Evolutionary conservation across 2,888 invertebrate species (phyloP).

Genomic region (Chalcosyrphus nemorum): DNA sequence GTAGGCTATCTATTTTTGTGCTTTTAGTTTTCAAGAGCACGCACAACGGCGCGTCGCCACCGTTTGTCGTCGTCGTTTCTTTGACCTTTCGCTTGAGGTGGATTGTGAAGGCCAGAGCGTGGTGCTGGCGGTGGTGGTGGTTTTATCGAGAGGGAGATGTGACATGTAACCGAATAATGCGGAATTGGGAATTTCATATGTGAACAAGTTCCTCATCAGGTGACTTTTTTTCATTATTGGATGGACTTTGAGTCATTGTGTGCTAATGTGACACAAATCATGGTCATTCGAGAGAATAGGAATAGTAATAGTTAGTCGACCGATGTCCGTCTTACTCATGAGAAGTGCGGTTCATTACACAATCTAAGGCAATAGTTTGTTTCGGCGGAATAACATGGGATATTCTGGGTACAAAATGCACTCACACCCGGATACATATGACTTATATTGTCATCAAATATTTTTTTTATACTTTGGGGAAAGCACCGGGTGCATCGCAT

Average conservation of each 20-base stretch:
- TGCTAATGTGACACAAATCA: not conserved
- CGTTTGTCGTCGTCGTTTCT: slow-evolving; percentile 24
- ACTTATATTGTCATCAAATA: no score
- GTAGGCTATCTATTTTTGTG: slow-evolving; percentile 12
- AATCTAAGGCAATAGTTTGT: no score
- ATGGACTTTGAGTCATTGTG: slow-evolving; percentile 32
- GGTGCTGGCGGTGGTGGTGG: no score
- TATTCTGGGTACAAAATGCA: no score
- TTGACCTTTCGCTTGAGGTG: slow-evolving; percentile 31
- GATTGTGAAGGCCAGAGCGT: slow-evolving; percentile 6
- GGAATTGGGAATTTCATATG: slow-evolving; percentile 38
- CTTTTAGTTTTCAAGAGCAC: slow-evolving; percentile 28
- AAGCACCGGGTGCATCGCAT: no score
- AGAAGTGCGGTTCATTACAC: not conserved
- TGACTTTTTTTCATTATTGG: not conserved
- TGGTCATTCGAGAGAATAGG: not conserved
- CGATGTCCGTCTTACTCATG: not conserved
- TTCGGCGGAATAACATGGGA: no score
- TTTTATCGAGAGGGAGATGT: slow-evolving; percentile 5
- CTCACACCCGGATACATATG: no score
- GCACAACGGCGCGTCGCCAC: not conserved
- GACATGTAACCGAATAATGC: slow-evolving; percentile 39
- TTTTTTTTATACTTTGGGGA: no score
- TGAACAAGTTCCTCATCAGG: slow-evolving; percentile 13
- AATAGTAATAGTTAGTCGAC: not conserved